Conservation (phyloP, 2,888 invertebrate species). For the Ischnus inquisitorius region DNA sequence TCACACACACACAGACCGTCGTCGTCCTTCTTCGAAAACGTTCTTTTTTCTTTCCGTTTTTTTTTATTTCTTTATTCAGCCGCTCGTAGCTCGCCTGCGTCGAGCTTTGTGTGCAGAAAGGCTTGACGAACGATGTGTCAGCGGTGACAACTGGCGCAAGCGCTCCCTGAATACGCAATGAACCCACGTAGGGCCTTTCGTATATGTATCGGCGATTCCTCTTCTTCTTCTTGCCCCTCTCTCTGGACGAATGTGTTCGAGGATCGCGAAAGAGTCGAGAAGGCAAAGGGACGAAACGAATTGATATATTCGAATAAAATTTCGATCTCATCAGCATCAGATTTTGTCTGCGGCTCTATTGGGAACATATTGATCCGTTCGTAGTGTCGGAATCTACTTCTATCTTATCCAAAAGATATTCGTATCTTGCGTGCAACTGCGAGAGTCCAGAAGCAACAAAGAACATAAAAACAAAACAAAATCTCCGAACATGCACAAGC, state of each 20-base stretch:
- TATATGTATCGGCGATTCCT: constrained; percentile 25
- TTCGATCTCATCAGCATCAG: background rate
- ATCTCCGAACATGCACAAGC: constrained; percentile 26
- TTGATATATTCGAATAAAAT: background rate
- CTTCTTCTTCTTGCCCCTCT: background rate
- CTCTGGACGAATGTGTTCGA: too few relatives aligned
- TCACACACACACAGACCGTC: constrained; percentile 74
- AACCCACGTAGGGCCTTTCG: constrained; percentile 70
- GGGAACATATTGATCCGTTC: background rate
- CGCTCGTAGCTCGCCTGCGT: constrained; percentile 31
- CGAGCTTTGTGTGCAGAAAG: constrained; percentile 82
- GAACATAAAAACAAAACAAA: background rate
- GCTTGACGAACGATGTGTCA: constrained; percentile 85
- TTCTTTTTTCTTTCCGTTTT: constrained; percentile 48
- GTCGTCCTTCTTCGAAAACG: constrained; percentile 70
- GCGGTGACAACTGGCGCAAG: constrained; percentile 85
- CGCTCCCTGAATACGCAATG: constrained; percentile 85
- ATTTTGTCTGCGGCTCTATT: background rate
- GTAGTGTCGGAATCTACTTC: background rate
- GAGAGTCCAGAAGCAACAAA: background rate
- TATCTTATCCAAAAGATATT: background rate
- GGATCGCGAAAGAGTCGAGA: constrained; percentile 20
- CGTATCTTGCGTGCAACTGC: background rate
- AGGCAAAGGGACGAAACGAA: constrained; percentile 5
- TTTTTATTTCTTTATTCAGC: constrained; percentile 30